These are phyloP conservation scores for Mastacembelus armatus DNA, from an alignment of 2,797 vertebrate species.

Conservation along the genomic window DNA sequence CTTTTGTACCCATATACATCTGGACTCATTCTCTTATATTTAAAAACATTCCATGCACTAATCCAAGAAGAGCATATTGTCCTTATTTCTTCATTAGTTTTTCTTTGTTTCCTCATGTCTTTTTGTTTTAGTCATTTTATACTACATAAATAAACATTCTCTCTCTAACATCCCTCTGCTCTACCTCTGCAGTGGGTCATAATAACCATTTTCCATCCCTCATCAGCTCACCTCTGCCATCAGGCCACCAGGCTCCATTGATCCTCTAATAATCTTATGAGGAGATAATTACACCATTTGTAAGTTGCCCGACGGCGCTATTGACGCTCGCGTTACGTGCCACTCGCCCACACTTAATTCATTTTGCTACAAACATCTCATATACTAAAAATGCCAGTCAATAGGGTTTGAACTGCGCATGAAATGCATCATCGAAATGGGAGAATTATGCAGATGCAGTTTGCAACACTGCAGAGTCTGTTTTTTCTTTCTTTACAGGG, in stretches of 20 bases:
- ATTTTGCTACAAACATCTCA: slow-evolving; percentile 72
- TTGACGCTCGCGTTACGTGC: slow-evolving; percentile 65
- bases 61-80: background rate
- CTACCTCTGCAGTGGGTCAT: slow-evolving; percentile 27
- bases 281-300: slow-evolving; percentile 81
- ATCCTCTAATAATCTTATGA: slow-evolving; percentile 79
- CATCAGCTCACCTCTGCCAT: slow-evolving; percentile 70
- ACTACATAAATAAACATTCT: background rate
- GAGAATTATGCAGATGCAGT: slow-evolving; percentile 68
- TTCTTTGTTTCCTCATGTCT: background rate
- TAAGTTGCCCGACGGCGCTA: slow-evolving; percentile 71
- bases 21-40: background rate
- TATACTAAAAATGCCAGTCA: slow-evolving; percentile 58
- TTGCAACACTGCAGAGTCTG: slow-evolving; percentile 57
- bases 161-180: background rate
- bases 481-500: slow-evolving; percentile 35
- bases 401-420: slow-evolving; percentile 56
- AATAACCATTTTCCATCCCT: slow-evolving; percentile 55
- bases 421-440: slow-evolving; percentile 72
- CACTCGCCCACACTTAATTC: slow-evolving; percentile 70
- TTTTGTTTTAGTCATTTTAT: background rate
- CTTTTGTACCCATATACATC: background rate
- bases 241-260: slow-evolving; percentile 71
- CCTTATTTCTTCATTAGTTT: background rate
- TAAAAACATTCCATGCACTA: background rate